phyloP scores from a whole-genome alignment of 2,888 invertebrate genomes.

The Melanophora roralis region DNA sequence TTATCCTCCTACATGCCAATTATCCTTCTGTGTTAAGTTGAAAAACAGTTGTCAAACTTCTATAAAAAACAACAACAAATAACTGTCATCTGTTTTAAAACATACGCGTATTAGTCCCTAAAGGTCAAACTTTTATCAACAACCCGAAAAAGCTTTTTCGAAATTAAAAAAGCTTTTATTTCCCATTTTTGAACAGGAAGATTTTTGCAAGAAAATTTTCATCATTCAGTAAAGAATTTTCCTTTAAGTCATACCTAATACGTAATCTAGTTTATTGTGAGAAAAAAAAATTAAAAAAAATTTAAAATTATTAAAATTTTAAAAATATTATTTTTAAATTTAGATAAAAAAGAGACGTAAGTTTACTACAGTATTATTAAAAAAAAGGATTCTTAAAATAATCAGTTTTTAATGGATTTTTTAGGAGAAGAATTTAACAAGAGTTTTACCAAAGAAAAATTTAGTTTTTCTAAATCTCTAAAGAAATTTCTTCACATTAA shows the following conservation, averaged over 20 bases:
- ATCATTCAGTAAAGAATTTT: slow-evolving; percentile 75
- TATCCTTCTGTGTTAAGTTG: not conserved
- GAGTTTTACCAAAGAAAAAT: too few species aligned
- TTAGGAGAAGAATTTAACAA: not conserved
- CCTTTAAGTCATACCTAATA: slow-evolving; percentile 71
- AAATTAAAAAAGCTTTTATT: slow-evolving; percentile 29
- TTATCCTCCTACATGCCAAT: not conserved
- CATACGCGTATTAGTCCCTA: not conserved
- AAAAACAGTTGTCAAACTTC: slow-evolving; percentile 34
- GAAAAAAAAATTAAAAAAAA: slow-evolving; percentile 50
- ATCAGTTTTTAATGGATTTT: slow-evolving; percentile 18
- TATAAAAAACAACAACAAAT: slow-evolving; percentile 49
- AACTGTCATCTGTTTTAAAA: slow-evolving; percentile 34
- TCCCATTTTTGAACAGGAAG: slow-evolving; percentile 10
- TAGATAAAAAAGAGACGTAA: slow-evolving; percentile 74
- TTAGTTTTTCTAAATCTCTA: too few species aligned
- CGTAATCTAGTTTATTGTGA: slow-evolving; percentile 41
- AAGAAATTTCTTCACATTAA: too few species aligned
- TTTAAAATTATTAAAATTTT: slow-evolving; percentile 25
- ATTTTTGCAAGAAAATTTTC: slow-evolving; percentile 64
- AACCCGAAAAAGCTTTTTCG: slow-evolving; percentile 33
- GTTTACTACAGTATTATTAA: slow-evolving; percentile 64
- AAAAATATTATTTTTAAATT: slow-evolving; percentile 34
- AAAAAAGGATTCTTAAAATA: slow-evolving; percentile 7
- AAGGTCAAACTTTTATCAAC: slow-evolving; percentile 45